Evolutionary conservation across 2,888 invertebrate genomes (phyloP).

Genomic region (Alentia gelatinosa): DNA sequence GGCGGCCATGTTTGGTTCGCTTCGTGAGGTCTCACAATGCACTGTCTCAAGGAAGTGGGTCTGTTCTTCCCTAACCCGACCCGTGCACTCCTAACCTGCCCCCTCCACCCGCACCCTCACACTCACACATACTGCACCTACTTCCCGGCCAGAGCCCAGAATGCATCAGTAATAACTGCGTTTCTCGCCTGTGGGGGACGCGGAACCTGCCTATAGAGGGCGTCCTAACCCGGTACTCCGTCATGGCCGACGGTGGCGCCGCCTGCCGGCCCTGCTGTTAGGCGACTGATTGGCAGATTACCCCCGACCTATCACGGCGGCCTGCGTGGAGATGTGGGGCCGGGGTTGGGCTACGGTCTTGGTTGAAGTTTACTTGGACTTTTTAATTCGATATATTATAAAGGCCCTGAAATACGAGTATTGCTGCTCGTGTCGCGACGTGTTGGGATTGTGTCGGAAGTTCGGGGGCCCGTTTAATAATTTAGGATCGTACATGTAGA

Average conservation of each 20-base stretch:
- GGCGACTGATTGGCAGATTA: not conserved
- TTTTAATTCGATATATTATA: not conserved
- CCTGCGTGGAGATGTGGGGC: too few species aligned
- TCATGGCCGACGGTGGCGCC: not conserved
- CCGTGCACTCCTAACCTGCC: not conserved
- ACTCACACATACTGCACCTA: not conserved
- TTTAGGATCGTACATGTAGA: too few species aligned
- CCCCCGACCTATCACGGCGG: not conserved
- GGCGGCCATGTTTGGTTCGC: constrained; percentile 9
- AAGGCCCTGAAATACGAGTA: not conserved
- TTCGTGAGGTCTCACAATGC: constrained; percentile 25
- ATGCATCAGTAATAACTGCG: not conserved
- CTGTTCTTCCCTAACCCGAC: not conserved
- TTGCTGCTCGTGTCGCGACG: too few species aligned
- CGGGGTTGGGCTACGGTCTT: too few species aligned
- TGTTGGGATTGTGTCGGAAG: too few species aligned
- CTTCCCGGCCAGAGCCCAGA: not conserved
- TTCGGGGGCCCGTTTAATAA: too few species aligned
- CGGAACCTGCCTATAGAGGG: not conserved
- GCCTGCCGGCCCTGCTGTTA: not conserved
- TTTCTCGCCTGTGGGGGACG: not conserved
- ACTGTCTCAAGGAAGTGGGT: constrained; percentile 5
- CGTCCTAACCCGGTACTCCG: too few species aligned
- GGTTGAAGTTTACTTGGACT: too few species aligned
- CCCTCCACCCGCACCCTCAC: not conserved